A percentile compares a stretch with the other conserved stretches of the same genome.
phyloP scores from a whole-genome alignment of 2,888 invertebrate genomes.

The Drosophila tanythrix region DNA sequence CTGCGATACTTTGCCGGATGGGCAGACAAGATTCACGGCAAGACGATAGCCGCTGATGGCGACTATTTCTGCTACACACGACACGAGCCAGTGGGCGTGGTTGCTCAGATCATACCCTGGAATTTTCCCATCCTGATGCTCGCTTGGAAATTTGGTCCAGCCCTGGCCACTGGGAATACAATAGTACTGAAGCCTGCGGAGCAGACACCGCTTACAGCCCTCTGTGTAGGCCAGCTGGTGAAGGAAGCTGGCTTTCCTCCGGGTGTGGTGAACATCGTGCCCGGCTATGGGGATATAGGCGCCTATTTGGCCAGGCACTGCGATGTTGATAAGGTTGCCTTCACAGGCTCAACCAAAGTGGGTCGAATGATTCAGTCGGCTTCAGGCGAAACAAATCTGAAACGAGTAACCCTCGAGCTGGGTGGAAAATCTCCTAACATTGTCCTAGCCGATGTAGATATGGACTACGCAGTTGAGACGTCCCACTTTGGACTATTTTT shows the following conservation, averaged over 20 bases:
- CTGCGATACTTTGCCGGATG: constrained; percentile 95
- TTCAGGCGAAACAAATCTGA: constrained; percentile 90
- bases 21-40: constrained; percentile 94
- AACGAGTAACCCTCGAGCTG: constrained; percentile 94
- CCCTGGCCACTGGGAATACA: constrained; percentile 91
- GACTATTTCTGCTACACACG: constrained; percentile 92
- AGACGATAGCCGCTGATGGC: constrained; percentile 92
- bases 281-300: constrained; percentile 94
- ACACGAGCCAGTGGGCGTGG: constrained; percentile 96
- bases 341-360: constrained; percentile 95
- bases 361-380: constrained; percentile 93
- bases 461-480: constrained; percentile 91
- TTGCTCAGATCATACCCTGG: constrained; percentile 97
- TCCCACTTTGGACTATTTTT: constrained; percentile 95
- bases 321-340: constrained; percentile 94
- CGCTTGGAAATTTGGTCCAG: constrained; percentile 96
- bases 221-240: constrained; percentile 92
- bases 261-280: constrained; percentile 95
- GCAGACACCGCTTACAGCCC: constrained; percentile 95
- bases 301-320: constrained; percentile 90
- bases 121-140: constrained; percentile 97
- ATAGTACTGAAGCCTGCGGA: constrained; percentile 97
- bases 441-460: constrained; percentile 92
- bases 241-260: constrained; percentile 96
- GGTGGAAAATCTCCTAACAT: constrained; percentile 98